Base-by-base conservation (phyloP, 2,113 vertebrate genomes). In the Carettochelys insculpta region DNA sequence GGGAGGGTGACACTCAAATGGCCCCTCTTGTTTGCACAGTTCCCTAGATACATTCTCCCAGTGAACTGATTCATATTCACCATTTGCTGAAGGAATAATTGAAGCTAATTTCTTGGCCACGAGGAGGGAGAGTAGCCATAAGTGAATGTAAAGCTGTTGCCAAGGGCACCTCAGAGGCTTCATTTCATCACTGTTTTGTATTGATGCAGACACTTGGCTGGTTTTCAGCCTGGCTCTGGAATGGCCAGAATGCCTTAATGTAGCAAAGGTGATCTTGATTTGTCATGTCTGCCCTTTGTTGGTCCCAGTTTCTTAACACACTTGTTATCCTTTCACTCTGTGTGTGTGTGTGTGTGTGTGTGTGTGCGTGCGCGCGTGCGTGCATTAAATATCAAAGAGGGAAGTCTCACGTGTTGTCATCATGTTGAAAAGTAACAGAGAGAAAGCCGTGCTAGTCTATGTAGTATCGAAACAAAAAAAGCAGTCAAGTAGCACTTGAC, bases 121-220 rank as follows among this genome's bases (percentile, higher is more conserved):
- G 76, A 29, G 73, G 78, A 87, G 65, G 27, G 61, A 80, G 52
- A 87, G 88, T 52, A 90, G 80, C 52, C 77, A 27, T 56, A 84
- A 84, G 50, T 2, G 80, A 56, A 83, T 12, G 2, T 48, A 25
- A 88, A 92, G 86, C 88, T 53, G 71, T 95, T 96, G 92, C 87
- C 90, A 87, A 50, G 79, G 61, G 83, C 71, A 24, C 22, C 8
- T 65, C 10, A 29, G 83, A 89, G 81, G 82, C 91, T 84, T 94
- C 77, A 86, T 93, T 92, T 53, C 85, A 53, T 89, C 75, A 2
- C 90, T 58, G 54, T 50, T 56, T 81, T 17, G 47, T 68, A 81
- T 77, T 79, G 89, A 87, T 92, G 84, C n/a, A 90, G 82, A 88
- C 88, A 68, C 71, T 90, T 96, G 93, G 95, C 93, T 78, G 48